A percentile compares a stretch with the other conserved stretches of the same genome.
These are phyloP conservation scores for Coregonus ussuriensis DNA, from an alignment of 2,797 vertebrate species.

Conservation along the genomic window DNA sequence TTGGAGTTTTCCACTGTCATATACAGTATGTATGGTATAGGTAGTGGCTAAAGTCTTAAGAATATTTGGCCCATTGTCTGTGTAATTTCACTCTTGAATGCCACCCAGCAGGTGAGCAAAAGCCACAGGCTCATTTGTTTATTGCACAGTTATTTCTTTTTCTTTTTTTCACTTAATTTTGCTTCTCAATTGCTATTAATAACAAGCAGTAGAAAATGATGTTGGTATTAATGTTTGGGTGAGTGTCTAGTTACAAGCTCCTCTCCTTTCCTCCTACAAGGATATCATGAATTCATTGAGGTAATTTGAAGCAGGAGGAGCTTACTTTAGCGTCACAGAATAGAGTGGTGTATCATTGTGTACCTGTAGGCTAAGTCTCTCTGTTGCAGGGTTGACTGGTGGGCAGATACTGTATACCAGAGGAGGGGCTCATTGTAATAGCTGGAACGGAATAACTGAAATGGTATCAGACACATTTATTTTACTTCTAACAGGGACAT, in stretches of 20 bases:
- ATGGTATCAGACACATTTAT: not conserved
- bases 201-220: constrained; percentile 11
- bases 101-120: constrained; percentile 40
- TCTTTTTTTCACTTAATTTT: constrained; percentile 11
- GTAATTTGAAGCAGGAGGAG: not conserved
- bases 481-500: not conserved
- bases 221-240: not conserved
- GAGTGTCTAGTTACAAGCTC: not conserved
- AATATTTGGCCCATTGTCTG: constrained; percentile 36
- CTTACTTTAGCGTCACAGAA: not conserved
- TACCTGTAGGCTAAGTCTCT: not conserved
- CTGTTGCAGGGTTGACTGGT: not conserved
- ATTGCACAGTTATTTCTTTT: constrained; percentile 24
- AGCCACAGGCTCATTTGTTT: constrained; percentile 6
- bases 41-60: constrained; percentile 28
- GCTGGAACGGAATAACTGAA: not conserved
- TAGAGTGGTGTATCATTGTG: not conserved
- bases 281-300: not conserved
- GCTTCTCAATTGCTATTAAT: constrained; percentile 6
- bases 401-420: not conserved
- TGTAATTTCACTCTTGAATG: constrained; percentile 55
- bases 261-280: constrained; percentile 1
- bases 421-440: not conserved
- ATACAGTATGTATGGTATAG: constrained; percentile 8
- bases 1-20: constrained; percentile 24